Conservation (phyloP, 2,888 invertebrate genomes). For the Marasmarcha lunaedactyla region DNA sequence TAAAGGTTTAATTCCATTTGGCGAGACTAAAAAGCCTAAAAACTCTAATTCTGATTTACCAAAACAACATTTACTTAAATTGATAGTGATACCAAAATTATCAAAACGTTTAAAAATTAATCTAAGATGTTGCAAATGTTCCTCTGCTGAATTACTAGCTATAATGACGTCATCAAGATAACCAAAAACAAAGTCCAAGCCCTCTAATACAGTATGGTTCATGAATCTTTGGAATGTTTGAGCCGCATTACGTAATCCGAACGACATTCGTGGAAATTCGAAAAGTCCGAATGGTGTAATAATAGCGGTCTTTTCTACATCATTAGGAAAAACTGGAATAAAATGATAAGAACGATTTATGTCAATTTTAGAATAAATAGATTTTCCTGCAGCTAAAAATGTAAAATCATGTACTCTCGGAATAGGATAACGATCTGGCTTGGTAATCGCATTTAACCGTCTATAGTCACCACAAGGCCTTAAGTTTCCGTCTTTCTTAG, state of each 20-base stretch:
- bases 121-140: background rate
- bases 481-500: background rate
- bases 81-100: background rate
- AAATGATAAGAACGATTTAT: no score
- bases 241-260: no score
- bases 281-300: no score
- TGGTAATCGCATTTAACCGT: background rate
- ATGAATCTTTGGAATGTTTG: slow-evolving; percentile 5
- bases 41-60: background rate
- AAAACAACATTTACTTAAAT: background rate
- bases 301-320: no score
- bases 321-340: slow-evolving; percentile 3
- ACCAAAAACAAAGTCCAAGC: background rate
- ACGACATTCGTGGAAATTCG: no score
- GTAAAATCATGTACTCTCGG: background rate
- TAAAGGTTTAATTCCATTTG: no score
- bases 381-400: background rate
- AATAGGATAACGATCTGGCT: background rate
- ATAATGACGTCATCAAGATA: background rate
- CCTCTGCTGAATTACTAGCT: background rate
- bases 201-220: slow-evolving; percentile 1
- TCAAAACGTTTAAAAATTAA: background rate
- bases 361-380: no score
- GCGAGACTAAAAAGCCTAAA: background rate
- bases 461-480: background rate